phyloP scores from a whole-genome alignment of 2,113 vertebrate species.

The Thamnaconus septentrionalis region DNA sequence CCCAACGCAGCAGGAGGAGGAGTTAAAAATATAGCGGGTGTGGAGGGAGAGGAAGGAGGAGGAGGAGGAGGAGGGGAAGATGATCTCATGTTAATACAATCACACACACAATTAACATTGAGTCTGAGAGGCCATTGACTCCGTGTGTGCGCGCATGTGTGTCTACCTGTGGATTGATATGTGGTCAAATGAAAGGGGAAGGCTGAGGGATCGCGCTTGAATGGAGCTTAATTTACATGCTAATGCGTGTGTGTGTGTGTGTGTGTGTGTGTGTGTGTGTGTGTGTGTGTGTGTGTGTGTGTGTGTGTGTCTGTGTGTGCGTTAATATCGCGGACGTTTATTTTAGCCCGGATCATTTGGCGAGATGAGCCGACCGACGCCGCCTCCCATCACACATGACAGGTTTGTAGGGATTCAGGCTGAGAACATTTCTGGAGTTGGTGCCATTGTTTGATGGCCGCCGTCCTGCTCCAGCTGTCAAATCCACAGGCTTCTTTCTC shows the following conservation, averaged over 20 bases:
- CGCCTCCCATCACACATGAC: slow-evolving; percentile 14
- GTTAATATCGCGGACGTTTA: slow-evolving; percentile 49
- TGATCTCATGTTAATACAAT: slow-evolving; percentile 27
- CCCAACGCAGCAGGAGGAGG: neutral
- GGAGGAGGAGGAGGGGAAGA: neutral
- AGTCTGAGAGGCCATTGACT: slow-evolving; percentile 27
- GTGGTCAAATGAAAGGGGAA: slow-evolving; percentile 72
- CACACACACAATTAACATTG: slow-evolving; percentile 49
- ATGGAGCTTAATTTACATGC: slow-evolving; percentile 77
- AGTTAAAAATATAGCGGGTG: neutral
- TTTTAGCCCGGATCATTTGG: slow-evolving; percentile 61
- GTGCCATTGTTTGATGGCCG: neutral
- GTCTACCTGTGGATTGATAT: slow-evolving; percentile 61
- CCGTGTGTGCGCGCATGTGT: slow-evolving; percentile 24
- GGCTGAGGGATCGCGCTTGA: slow-evolving; percentile 62
- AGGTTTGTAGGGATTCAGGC: neutral
- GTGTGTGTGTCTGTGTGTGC: slow-evolving; percentile 51
- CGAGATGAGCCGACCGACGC: slow-evolving; percentile 49
- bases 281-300: slow-evolving; percentile 45
- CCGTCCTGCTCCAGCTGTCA: neutral
- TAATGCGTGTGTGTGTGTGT: slow-evolving; percentile 53
- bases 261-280: slow-evolving; percentile 48
- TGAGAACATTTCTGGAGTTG: neutral
- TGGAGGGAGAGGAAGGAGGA: neutral
- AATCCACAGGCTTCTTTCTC: slow-evolving; percentile 9